Evolutionary conservation across 2,888 invertebrate species (phyloP).

Genomic region (Chaitophorus viminalis): DNA sequence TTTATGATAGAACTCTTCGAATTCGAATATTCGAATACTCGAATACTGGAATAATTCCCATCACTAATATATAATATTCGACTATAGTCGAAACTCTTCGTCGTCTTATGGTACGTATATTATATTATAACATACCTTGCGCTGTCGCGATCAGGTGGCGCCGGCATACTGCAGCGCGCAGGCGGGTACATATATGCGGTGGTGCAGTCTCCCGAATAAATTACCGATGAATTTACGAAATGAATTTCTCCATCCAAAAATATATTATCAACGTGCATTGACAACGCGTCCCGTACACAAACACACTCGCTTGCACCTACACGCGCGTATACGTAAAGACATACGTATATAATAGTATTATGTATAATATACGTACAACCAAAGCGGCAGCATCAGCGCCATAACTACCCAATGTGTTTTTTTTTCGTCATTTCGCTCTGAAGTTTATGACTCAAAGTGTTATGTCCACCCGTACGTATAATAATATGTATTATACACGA

Average conservation of each 20-base stretch:
- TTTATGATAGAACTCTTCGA: no score
- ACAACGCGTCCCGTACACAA: background rate
- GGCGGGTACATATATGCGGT: background rate
- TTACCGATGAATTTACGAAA: conserved; percentile 35
- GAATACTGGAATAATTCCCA: no score
- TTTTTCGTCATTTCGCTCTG: background rate
- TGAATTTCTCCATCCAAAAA: conserved; percentile 33
- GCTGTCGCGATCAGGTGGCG: conserved; percentile 9
- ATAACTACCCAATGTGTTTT: conserved; percentile 19
- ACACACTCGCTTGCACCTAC: background rate
- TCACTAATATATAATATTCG: no score
- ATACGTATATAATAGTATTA: no score
- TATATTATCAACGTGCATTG: conserved; percentile 15
- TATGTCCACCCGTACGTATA: background rate
- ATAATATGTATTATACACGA: no score
- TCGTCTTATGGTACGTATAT: no score
- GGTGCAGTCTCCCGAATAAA: conserved; percentile 18
- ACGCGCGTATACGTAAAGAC: background rate
- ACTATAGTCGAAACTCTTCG: no score
- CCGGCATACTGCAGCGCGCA: background rate
- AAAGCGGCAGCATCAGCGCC: background rate
- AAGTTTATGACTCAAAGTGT: conserved; percentile 39
- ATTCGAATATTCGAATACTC: no score
- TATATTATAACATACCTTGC: no score
- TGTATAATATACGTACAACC: no score